Evolutionary conservation across 2,888 invertebrate genomes (phyloP), one percentile per base, ranked within the genome.

Genomic region (Lepidochrysops patricia): DNA sequence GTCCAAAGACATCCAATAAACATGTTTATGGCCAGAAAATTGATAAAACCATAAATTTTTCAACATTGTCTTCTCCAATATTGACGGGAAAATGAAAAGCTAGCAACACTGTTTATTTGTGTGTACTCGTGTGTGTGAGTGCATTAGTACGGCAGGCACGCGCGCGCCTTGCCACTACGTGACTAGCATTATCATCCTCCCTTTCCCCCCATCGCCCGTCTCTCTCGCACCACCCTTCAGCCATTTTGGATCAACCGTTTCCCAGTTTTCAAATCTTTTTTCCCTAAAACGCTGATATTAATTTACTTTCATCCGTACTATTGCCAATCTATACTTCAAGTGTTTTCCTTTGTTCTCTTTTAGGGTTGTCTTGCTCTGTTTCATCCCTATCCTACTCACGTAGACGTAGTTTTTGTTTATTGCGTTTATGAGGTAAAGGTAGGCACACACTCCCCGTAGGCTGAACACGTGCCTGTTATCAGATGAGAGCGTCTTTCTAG

Each of bases 151-250:
- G 87, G 76, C 75, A 75, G 82, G 81, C 86, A 87, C 89, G 88
- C 84, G 83, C 86, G 82, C 80, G 85, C 84, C 83, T 83, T 77
- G 82, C 82, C 83, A 80, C 71, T 75, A 89, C 90, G 90, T 90
- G 90, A 90, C 89, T 77, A 77, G 89, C 89, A 90, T 90, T 79
- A 83, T 80, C 80, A 84, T 79, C 82, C 80, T 84, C 86, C 84
- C 80, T 84, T 84, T 84, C 83, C 83, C 84, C 85, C 75, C 82
- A 64, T 68, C 64, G 74, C 76, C 80, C 73, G 71, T 78, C 79
- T 74, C 73, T 82, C 83, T 84, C 84, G 68, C 79, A 85, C 84
- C 84, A 76, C 75, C 75, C 78, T 78, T 73, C 83, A 79, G 84
- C 87, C 87, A 87, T 88, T 84, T 87, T 86, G 85, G 78, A 80